Percentiles rank a stretch among this genome's conserved stretches.
These are phyloP conservation scores for Trichonephila clavipes DNA, from an alignment of 1,140 invertebrate species.

Conservation along the genomic window DNA sequence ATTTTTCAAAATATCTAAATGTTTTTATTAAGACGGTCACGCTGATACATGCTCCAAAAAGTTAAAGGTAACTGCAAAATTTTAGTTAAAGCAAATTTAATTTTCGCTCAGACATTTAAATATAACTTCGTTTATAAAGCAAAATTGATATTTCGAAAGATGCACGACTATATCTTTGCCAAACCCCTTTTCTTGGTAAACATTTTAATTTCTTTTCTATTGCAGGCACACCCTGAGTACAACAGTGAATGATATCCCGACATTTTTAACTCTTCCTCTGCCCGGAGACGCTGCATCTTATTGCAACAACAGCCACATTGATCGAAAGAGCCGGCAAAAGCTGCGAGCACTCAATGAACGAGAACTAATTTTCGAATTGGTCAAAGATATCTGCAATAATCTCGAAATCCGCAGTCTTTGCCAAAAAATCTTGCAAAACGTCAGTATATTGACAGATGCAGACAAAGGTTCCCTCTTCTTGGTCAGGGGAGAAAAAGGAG, in stretches of 20 bases:
- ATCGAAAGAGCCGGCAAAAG: slow-evolving; percentile 89
- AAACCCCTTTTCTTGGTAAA: too few species aligned
- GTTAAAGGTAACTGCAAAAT: too few species aligned
- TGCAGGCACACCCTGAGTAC: slow-evolving; percentile 92
- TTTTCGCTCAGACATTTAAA: too few species aligned
- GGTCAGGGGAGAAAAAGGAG: slow-evolving; percentile 86
- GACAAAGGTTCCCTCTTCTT: slow-evolving; percentile 96
- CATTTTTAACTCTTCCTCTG: slow-evolving; percentile 85
- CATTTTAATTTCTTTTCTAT: neutral
- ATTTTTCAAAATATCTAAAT: too few species aligned
- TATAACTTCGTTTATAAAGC: too few species aligned
- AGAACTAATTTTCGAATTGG: slow-evolving; percentile 96
- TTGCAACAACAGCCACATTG: slow-evolving; percentile 80
- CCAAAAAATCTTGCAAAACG: slow-evolving; percentile 97
- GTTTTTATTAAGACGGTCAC: too few species aligned
- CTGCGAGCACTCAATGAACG: slow-evolving; percentile 94
- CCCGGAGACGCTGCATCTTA: slow-evolving; percentile 75
- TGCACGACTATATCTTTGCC: too few species aligned
- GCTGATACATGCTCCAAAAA: too few species aligned
- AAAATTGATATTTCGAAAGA: too few species aligned
- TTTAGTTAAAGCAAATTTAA: too few species aligned
- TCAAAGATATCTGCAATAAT: slow-evolving; percentile 98
- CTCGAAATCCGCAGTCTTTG: slow-evolving; percentile 94
- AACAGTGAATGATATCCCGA: slow-evolving; percentile 93
- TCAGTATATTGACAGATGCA: slow-evolving; percentile 93